Evolutionary conservation across 2,113 vertebrate species (phyloP).

Genomic region (Motacilla tschutschensis): DNA sequence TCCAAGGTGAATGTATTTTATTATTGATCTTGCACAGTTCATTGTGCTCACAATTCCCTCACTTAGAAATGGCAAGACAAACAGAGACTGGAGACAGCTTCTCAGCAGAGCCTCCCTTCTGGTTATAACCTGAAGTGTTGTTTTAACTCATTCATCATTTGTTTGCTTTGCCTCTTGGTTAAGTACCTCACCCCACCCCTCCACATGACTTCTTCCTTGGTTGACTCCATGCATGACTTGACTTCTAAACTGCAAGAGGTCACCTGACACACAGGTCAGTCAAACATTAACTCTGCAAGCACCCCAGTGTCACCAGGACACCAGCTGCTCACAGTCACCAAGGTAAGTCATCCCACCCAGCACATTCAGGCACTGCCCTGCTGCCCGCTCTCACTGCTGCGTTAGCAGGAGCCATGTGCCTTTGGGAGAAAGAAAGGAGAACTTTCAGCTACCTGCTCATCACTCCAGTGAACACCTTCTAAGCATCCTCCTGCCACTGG

Average conservation of each 20-base stretch:
- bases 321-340: not conserved
- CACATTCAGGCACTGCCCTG: rapidly evolving
- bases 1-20: constrained; percentile 6
- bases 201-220: constrained; percentile 25
- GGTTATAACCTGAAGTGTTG: not conserved
- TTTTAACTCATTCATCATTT: constrained; percentile 21
- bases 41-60: not conserved
- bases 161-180: constrained; percentile 17
- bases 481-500: not conserved
- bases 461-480: not conserved
- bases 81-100: not conserved
- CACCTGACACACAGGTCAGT: constrained; percentile 17
- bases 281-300: constrained; percentile 34
- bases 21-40: constrained; percentile 3
- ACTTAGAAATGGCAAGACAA: not conserved
- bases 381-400: not conserved
- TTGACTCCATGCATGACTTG: constrained; percentile 36
- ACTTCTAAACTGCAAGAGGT: not conserved
- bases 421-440: not conserved
- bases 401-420: not conserved
- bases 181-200: constrained; percentile 11
- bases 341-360: not conserved
- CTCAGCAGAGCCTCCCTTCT: not conserved
- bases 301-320: not conserved
- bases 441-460: not conserved